These are phyloP conservation scores for Solea senegalensis DNA, from an alignment of 2,113 vertebrate genomes.

Conservation along the genomic window DNA sequence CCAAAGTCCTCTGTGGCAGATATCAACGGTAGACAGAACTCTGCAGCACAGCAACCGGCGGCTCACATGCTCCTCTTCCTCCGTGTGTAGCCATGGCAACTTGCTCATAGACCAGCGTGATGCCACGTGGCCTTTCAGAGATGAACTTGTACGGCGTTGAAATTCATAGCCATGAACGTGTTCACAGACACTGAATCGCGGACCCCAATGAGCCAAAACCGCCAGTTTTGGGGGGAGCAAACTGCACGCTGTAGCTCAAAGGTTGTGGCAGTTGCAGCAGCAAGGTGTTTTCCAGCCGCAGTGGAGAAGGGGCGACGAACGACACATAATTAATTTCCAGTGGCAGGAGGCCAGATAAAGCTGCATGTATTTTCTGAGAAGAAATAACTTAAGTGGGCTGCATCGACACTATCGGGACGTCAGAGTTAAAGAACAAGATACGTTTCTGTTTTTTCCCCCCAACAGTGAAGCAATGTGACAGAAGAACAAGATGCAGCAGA, in stretches of 20 bases:
- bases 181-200: neutral
- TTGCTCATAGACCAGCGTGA: constrained; percentile 48
- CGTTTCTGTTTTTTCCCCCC: constrained; percentile 42
- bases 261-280: neutral
- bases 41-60: constrained; percentile 53
- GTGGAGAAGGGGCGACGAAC: constrained; percentile 13
- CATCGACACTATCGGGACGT: constrained; percentile 14
- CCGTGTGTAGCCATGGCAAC: constrained; percentile 74
- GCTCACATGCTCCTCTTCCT: constrained; percentile 50
- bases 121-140: constrained; percentile 57
- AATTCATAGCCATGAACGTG: constrained; percentile 9
- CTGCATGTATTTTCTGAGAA: constrained; percentile 3
- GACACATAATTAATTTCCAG: constrained; percentile 25
- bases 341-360: constrained; percentile 30
- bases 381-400: constrained; percentile 33
- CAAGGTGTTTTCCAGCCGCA: constrained; percentile 1
- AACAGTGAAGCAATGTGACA: constrained; percentile 52
- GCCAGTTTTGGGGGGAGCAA: neutral
- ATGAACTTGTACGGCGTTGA: constrained; percentile 19
- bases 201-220: neutral
- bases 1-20: constrained; percentile 38
- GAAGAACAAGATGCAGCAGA: constrained; percentile 29
- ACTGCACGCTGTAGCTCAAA: constrained; percentile 10
- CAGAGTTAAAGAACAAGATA: constrained; percentile 10
- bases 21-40: constrained; percentile 68